A percentile compares a stretch with the other conserved stretches of the same genome.
phyloP scores from a whole-genome alignment of 2,113 vertebrate genomes.

The Aldabrachelys gigantea region DNA sequence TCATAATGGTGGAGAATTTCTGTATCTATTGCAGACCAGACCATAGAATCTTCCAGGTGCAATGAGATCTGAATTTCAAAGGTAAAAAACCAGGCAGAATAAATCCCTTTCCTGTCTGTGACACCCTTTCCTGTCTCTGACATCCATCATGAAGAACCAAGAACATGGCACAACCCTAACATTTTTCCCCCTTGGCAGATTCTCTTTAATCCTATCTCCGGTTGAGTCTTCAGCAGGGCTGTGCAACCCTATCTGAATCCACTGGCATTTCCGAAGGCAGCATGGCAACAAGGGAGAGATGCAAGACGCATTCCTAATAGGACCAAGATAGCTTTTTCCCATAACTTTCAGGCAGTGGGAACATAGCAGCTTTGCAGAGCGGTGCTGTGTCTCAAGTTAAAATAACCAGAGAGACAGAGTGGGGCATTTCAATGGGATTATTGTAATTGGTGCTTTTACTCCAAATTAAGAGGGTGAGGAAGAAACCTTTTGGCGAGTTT shows the following conservation, averaged over 20 bases:
- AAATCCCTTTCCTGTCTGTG: not conserved
- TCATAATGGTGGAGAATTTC: not conserved
- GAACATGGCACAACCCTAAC: not conserved
- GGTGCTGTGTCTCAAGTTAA: constrained; percentile 68
- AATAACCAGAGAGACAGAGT: constrained; percentile 60
- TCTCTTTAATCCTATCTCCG: not conserved
- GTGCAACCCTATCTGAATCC: not conserved
- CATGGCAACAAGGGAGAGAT: constrained; percentile 56
- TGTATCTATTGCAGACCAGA: not conserved
- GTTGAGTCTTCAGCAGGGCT: not conserved
- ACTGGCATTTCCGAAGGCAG: constrained; percentile 51
- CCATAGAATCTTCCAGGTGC: not conserved
- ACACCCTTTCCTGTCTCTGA: not conserved
- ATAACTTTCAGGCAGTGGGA: constrained; percentile 73
- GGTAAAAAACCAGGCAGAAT: not conserved
- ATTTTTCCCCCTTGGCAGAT: not conserved
- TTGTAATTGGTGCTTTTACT: not conserved
- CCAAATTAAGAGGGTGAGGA: constrained; percentile 30
- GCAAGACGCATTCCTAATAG: constrained; percentile 69
- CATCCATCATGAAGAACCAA: not conserved
- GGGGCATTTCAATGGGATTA: constrained; percentile 34
- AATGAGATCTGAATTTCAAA: not conserved
- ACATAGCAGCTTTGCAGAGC: constrained; percentile 59
- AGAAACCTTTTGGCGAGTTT: constrained; percentile 37
- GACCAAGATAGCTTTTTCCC: constrained; percentile 77